Conservation (phyloP, 2,888 invertebrate species). For the Netelia virgata region DNA sequence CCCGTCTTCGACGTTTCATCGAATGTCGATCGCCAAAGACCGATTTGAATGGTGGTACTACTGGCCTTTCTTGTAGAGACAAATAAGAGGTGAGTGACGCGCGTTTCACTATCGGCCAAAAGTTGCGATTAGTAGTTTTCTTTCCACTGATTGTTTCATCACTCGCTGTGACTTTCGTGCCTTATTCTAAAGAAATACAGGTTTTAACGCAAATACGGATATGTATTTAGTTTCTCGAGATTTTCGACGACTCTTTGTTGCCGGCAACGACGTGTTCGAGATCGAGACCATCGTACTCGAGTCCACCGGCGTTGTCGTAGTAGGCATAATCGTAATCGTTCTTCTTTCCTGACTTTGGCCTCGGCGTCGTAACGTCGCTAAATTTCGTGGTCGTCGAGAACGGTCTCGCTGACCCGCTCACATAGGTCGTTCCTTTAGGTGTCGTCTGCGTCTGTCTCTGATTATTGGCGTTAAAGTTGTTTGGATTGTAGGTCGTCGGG, state of each 20-base stretch:
- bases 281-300: constrained; percentile 85
- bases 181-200: constrained; percentile 32
- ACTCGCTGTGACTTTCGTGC: constrained; percentile 23
- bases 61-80: constrained; percentile 70
- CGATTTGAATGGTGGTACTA: constrained; percentile 70
- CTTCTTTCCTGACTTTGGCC: constrained; percentile 85
- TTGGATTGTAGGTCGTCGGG: constrained; percentile 80
- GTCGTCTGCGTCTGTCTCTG: constrained; percentile 78
- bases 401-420: constrained; percentile 82
- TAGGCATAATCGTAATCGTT: constrained; percentile 94
- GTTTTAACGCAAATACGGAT: constrained; percentile 9
- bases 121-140: constrained; percentile 18
- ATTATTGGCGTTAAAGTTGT: constrained; percentile 77
- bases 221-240: constrained; percentile 72
- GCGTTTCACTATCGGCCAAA: constrained; percentile 10
- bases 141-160: constrained; percentile 28
- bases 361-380: constrained; percentile 80
- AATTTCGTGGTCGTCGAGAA: constrained; percentile 80
- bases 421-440: constrained; percentile 81
- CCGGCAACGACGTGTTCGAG: constrained; percentile 81
- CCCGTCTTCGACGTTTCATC: constrained; percentile 67
- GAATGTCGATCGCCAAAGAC: constrained; percentile 59
- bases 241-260: constrained; percentile 82
- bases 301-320: constrained; percentile 89
- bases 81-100: constrained; percentile 38